Evolutionary conservation across 2,888 invertebrate species (phyloP).

Genomic region (Matsumyia berberina): DNA sequence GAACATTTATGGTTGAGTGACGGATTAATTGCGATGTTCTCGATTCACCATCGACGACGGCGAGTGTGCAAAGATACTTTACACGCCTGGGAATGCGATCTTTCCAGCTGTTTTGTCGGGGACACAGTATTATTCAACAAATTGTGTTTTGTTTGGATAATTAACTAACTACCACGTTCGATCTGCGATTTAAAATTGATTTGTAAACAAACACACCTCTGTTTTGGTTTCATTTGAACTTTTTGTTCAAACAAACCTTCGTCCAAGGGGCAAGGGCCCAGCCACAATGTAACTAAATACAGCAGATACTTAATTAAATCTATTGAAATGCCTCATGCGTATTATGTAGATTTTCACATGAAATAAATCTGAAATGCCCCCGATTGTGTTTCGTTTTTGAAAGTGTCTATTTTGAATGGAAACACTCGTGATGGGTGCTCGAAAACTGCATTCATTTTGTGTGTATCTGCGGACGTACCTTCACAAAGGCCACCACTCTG

Average conservation of each 20-base stretch:
- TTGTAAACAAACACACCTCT: constrained; percentile 43
- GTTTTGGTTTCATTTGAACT: neutral
- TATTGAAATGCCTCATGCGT: constrained; percentile 34
- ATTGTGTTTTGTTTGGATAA: constrained; percentile 27
- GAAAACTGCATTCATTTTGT: constrained; percentile 36
- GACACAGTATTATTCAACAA: constrained; percentile 29
- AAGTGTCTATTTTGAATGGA: constrained; percentile 35
- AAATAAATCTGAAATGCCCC: constrained; percentile 32
- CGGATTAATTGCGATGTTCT: constrained; percentile 74
- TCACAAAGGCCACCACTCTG: constrained; percentile 38
- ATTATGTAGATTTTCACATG: constrained; percentile 17
- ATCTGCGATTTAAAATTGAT: too few species aligned
- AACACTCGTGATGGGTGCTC: neutral
- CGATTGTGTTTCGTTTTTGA: constrained; percentile 50
- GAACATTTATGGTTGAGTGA: constrained; percentile 77
- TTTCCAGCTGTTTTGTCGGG: constrained; percentile 42
- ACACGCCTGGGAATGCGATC: constrained; percentile 27
- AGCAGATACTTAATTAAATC: constrained; percentile 30
- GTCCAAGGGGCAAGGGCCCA: too few species aligned
- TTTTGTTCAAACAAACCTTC: too few species aligned
- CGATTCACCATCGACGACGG: constrained; percentile 7
- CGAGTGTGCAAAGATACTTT: constrained; percentile 38
- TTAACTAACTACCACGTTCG: constrained; percentile 10
- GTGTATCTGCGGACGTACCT: neutral
- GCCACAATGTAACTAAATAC: constrained; percentile 25